Conservation (phyloP, 1,140 invertebrate genomes). For the Magallana gigas region DNA sequence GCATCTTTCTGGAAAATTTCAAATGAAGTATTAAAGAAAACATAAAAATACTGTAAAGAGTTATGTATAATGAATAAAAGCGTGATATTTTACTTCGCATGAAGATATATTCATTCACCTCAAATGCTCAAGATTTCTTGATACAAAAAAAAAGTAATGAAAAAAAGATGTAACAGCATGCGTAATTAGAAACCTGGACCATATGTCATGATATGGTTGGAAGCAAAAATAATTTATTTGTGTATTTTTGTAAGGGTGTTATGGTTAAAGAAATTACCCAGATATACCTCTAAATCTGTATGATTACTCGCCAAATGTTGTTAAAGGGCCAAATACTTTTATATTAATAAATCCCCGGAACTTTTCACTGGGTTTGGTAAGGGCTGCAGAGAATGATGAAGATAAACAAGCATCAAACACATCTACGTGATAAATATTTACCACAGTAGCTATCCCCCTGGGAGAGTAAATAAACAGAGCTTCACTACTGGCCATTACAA, state of each 20-base stretch:
- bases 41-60: too few relatives aligned
- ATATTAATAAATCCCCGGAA: neutral
- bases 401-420: conserved; percentile 8
- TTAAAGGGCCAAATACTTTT: neutral
- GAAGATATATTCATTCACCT: too few relatives aligned
- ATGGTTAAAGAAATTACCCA: neutral
- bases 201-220: neutral
- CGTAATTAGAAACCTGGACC: neutral
- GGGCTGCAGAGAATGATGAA: neutral
- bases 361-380: neutral
- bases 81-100: too few relatives aligned
- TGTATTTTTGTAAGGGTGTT: conserved; percentile 1
- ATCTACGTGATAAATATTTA: neutral
- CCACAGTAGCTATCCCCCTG: neutral
- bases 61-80: too few relatives aligned
- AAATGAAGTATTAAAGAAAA: too few relatives aligned
- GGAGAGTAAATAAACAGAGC: conserved; percentile 8
- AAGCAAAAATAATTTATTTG: conserved; percentile 14
- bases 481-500: conserved; percentile 1
- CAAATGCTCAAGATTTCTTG: too few relatives aligned
- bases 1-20: too few relatives aligned
- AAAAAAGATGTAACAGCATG: too few relatives aligned
- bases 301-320: neutral
- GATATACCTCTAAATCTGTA: conserved; percentile 22
- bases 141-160: too few relatives aligned